Percentiles rank a stretch among this genome's conserved stretches.
phyloP scores from a whole-genome alignment of 2,113 vertebrate species.

The Vombatus ursinus region DNA sequence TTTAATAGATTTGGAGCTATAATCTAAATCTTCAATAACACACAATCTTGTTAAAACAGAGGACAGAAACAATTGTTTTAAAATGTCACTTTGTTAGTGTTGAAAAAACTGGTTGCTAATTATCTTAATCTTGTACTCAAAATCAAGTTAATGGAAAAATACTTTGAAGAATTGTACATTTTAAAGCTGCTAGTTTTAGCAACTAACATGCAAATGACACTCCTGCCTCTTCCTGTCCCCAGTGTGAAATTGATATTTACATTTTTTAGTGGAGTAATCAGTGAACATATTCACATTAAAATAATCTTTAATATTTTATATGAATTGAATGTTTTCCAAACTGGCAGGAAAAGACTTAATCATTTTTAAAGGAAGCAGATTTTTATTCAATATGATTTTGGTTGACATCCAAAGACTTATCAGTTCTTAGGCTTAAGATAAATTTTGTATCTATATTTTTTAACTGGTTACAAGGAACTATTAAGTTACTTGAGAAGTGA shows the following conservation, averaged over 20 bases:
- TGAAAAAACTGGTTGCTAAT: slow-evolving; percentile 46
- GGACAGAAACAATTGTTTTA: slow-evolving; percentile 3
- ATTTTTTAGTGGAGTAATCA: slow-evolving; percentile 36
- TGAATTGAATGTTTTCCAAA: slow-evolving; percentile 38
- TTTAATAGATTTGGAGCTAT: slow-evolving; percentile 18
- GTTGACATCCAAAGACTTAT: slow-evolving; percentile 34
- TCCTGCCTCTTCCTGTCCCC: slow-evolving; percentile 16
- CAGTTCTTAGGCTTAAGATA: slow-evolving; percentile 14
- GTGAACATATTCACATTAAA: slow-evolving; percentile 13
- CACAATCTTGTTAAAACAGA: slow-evolving; percentile 5
- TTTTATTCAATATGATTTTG: slow-evolving; percentile 39
- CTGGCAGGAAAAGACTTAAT: slow-evolving; percentile 48
- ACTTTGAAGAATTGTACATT: slow-evolving; percentile 1
- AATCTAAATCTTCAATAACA: slow-evolving; percentile 14
- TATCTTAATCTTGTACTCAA: slow-evolving; percentile 6
- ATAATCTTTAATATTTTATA: slow-evolving; percentile 39
- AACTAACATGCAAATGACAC: neutral
- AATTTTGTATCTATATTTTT: slow-evolving; percentile 38
- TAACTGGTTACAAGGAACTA: slow-evolving; percentile 17
- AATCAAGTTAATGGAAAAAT: slow-evolving; percentile 13
- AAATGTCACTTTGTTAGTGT: slow-evolving; percentile 41
- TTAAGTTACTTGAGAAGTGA: slow-evolving; percentile 48
- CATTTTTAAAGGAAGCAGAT: slow-evolving; percentile 43
- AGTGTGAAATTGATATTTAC: slow-evolving; percentile 40
- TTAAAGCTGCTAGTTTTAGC: slow-evolving; percentile 17